Percentiles rank a stretch among this genome's conserved stretches.
These are phyloP conservation scores for Resseliella maxima DNA, from an alignment of 2,888 invertebrate species.

Conservation along the genomic window DNA sequence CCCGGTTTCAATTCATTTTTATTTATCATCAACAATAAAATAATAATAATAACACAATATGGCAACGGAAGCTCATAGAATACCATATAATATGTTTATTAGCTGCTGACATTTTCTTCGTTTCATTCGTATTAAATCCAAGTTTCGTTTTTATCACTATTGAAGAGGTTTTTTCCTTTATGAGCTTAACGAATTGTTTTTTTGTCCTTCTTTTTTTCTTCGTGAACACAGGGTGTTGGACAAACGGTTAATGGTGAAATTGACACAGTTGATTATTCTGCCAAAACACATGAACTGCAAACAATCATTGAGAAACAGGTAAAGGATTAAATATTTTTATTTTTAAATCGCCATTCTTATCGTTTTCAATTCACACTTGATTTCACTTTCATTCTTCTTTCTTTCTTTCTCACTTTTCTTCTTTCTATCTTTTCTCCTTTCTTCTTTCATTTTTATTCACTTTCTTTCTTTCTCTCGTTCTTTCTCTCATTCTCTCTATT, in stretches of 20 bases:
- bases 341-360: constrained; percentile 32
- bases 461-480: neutral
- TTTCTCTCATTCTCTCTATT: constrained; percentile 43
- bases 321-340: constrained; percentile 57
- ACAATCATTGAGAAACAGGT: constrained; percentile 90
- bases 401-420: neutral
- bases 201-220: neutral
- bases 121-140: neutral
- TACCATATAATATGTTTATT: neutral
- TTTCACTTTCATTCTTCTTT: constrained; percentile 15
- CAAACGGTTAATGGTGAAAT: constrained; percentile 66
- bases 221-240: constrained; percentile 59
- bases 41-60: neutral
- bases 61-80: neutral
- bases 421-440: neutral
- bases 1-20: neutral
- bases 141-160: no score
- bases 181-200: neutral
- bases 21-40: constrained; percentile 18
- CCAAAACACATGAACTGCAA: constrained; percentile 82
- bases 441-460: neutral
- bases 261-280: constrained; percentile 66
- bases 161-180: neutral
- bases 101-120: neutral
- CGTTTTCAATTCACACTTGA: neutral